Base-by-base conservation (phyloP, 2,888 invertebrate genomes). In the Ichneumoninae sp. region DNA sequence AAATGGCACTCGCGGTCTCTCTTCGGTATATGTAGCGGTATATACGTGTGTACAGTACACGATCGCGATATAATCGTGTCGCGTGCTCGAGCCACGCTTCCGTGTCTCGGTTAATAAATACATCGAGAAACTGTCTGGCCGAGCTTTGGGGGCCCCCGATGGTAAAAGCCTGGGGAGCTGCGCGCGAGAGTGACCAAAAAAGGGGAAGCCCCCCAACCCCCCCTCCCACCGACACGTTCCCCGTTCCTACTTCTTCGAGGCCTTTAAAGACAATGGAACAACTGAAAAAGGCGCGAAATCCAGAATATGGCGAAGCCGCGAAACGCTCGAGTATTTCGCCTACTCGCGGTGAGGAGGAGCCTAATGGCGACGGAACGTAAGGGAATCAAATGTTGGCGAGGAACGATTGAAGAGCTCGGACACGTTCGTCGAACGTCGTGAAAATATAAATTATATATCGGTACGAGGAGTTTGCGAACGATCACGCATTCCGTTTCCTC, bases 341-440 rank as follows among this genome's bases (percentile, higher is more conserved):
- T 76, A 81, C 83, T 85, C 85, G 83, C 85, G 84, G n/a, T 47
- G 77, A 50, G 36, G 83, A 74, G 70, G 57, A 44, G 54, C 54
- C 70, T 57, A 70, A 47, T 26, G 47, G 52, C 52, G 81, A 33
- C 57, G 54, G 52, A 57, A 26, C n/a, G 78, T 77, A 70, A 84
- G 65, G 78, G 78, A 86, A 88, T 89, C 86, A 88, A 89, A 89
- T 88, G 88, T 86, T 87, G 85, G 83, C 33, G 63, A 47, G 16
- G 84, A 63, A 77, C 86, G 88, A 90, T 90, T 89, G 88, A 87
- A 88, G 90, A 92, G 90, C 91, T 92, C 90, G 89, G 89, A 88
- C 93, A 93, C 93, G 93, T 93, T 92, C 92, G 89, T 85, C 87
- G 92, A 89, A 92, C 92, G 92, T 90, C 89, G 91, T 88, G 90